Conservation (phyloP, 2,888 invertebrate genomes). For the Mongoloraphidia duomilia region DNA sequence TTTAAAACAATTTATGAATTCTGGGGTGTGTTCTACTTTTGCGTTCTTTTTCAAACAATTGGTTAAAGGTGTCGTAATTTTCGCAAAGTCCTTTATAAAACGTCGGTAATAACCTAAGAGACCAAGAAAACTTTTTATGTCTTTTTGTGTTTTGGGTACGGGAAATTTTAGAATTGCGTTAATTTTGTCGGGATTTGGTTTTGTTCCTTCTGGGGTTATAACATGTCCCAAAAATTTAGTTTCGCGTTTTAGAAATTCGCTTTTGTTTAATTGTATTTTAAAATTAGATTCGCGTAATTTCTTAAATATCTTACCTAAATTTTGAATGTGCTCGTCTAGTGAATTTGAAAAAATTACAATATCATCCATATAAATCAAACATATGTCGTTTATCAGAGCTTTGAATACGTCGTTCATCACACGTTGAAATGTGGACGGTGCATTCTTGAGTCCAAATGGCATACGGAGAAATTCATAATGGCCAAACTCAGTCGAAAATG, state of each 20-base stretch:
- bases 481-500: constrained; percentile 10
- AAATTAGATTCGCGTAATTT: constrained; percentile 8
- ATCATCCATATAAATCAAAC: constrained; percentile 18
- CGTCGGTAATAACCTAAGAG: constrained; percentile 16
- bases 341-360: constrained; percentile 13
- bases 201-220: constrained; percentile 15
- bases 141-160: constrained; percentile 13
- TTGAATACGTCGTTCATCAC: constrained; percentile 4
- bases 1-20: too few relatives aligned
- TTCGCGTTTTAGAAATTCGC: constrained; percentile 11
- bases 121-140: constrained; percentile 11
- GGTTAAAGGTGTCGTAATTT: constrained; percentile 13
- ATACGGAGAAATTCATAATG: too few relatives aligned
- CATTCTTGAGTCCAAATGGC: too few relatives aligned
- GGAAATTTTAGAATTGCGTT: constrained; percentile 12
- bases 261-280: constrained; percentile 13
- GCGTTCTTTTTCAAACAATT: constrained; percentile 7
- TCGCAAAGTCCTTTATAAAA: constrained; percentile 14
- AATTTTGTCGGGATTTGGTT: constrained; percentile 17
- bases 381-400: constrained; percentile 6
- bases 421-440: too few relatives aligned
- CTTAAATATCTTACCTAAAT: constrained; percentile 9
- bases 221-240: constrained; percentile 18
- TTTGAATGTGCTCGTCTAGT: constrained; percentile 11
- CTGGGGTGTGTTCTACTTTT: too few relatives aligned